phyloP scores from a whole-genome alignment of 2,888 invertebrate species.

The Arctia plantaginis region DNA sequence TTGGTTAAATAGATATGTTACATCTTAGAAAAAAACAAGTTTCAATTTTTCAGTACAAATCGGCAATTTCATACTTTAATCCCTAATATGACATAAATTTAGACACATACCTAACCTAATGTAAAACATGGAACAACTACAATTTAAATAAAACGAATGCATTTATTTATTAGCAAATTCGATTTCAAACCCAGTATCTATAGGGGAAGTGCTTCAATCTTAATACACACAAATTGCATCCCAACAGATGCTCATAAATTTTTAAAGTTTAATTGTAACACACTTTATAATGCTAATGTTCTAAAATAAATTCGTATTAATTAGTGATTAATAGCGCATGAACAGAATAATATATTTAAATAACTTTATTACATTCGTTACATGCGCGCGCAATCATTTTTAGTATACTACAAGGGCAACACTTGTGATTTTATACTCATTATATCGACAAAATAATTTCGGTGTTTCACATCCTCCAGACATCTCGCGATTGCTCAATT shows the following conservation, averaged over 20 bases:
- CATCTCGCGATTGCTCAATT: too few relatives aligned
- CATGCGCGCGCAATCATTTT: neutral
- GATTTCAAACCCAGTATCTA: neutral
- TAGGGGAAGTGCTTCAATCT: neutral
- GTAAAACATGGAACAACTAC: neutral
- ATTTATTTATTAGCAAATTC: neutral
- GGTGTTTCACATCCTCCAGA: too few relatives aligned
- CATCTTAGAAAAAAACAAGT: too few relatives aligned
- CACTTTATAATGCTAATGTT: neutral
- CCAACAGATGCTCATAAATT: neutral
- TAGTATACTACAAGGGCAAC: too few relatives aligned
- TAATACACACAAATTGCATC: neutral
- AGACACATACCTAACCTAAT: neutral
- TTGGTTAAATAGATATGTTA: too few relatives aligned
- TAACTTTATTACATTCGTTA: neutral
- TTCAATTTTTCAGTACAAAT: too few relatives aligned
- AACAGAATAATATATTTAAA: neutral
- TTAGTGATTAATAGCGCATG: neutral
- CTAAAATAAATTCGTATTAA: constrained; percentile 14
- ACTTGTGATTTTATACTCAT: too few relatives aligned
- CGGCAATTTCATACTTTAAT: too few relatives aligned
- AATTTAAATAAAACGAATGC: neutral
- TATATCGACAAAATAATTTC: too few relatives aligned
- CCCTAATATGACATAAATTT: neutral
- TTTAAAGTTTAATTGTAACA: neutral